Percentiles rank a stretch among this genome's conserved stretches.
These are phyloP conservation scores for Illadopsis cleaveri DNA, from an alignment of 2,113 vertebrate species.

Conservation along the genomic window DNA sequence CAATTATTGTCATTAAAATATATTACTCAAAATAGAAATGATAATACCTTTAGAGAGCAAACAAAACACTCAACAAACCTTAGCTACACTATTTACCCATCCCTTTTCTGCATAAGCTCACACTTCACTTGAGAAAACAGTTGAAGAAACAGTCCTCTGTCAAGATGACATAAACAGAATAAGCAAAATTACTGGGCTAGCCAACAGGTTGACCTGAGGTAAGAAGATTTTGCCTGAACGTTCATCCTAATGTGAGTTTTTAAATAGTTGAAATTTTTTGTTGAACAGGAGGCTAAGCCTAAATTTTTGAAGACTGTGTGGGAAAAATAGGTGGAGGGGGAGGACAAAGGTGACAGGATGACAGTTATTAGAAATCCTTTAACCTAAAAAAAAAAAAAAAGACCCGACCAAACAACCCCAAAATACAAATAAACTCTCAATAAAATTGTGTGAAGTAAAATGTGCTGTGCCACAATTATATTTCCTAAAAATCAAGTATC, in stretches of 20 bases:
- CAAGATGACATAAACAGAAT: constrained; percentile 79
- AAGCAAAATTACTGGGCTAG: constrained; percentile 76
- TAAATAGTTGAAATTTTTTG: not conserved
- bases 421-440: not conserved
- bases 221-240: constrained; percentile 37
- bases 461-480: not conserved
- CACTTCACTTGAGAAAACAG: constrained; percentile 78
- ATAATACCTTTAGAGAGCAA: not conserved
- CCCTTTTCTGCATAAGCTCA: constrained; percentile 66
- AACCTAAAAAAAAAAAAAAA: not conserved
- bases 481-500: not conserved
- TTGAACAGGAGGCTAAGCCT: not conserved
- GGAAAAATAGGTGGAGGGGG: fast-evolving
- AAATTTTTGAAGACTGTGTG: not conserved
- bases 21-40: not conserved
- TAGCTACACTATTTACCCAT: not conserved
- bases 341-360: not conserved
- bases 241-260: not conserved
- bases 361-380: not conserved
- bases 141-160: constrained; percentile 76
- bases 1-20: not conserved
- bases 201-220: constrained; percentile 82
- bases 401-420: fast-evolving
- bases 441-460: not conserved
- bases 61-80: not conserved